Evolutionary conservation across 2,888 invertebrate species (phyloP).

Genomic region (Trichopoda pennipes): DNA sequence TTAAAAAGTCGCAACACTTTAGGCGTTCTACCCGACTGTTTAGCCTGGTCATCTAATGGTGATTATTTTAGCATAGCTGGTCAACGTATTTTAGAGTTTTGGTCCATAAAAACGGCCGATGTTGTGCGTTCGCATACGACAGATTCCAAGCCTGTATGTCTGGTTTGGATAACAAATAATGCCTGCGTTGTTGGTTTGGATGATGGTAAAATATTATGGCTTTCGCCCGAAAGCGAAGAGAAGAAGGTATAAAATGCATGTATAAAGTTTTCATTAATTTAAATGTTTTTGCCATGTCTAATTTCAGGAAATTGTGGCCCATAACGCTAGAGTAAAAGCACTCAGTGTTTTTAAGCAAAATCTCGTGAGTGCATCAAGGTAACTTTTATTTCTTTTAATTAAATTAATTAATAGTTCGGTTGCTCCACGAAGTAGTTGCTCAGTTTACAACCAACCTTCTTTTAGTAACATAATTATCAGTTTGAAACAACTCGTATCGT

Average conservation of each 20-base stretch:
- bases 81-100: constrained; percentile 88
- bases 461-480: no score
- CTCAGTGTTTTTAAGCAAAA: constrained; percentile 83
- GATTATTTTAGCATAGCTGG: constrained; percentile 88
- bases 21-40: constrained; percentile 80
- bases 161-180: constrained; percentile 86
- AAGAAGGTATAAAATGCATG: constrained; percentile 69
- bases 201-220: constrained; percentile 85
- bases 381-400: background rate
- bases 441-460: no score
- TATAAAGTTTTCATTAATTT: background rate
- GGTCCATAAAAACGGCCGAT: constrained; percentile 89
- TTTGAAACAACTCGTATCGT: no score
- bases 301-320: constrained; percentile 80
- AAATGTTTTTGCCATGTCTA: background rate
- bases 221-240: constrained; percentile 82
- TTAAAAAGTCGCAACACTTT: constrained; percentile 85
- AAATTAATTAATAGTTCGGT: no score
- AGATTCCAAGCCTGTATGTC: constrained; percentile 86
- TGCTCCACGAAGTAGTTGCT: no score
- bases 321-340: constrained; percentile 86
- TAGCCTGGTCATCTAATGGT: constrained; percentile 89
- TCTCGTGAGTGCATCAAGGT: constrained; percentile 87
- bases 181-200: constrained; percentile 87
- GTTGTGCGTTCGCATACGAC: constrained; percentile 86